These are phyloP conservation scores for Perccottus glenii DNA, from an alignment of 2,113 vertebrate species.

Conservation along the genomic window DNA sequence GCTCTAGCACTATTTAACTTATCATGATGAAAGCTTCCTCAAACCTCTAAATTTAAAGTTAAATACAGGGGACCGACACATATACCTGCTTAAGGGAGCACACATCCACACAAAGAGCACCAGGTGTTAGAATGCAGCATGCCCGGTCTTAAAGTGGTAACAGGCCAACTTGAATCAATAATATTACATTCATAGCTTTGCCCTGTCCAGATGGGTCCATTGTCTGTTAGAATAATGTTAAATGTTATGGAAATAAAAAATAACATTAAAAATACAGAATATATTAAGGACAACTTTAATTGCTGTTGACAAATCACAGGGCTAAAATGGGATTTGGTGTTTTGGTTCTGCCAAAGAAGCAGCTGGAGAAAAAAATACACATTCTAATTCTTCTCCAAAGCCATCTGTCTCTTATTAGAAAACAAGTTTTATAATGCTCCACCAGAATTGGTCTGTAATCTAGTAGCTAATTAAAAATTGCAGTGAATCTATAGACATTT, in stretches of 20 bases:
- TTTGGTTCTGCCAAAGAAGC: conserved; percentile 52
- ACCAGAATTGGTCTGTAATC: conserved; percentile 39
- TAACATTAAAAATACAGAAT: background rate
- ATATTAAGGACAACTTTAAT: conserved; percentile 53
- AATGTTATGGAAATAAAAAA: no score
- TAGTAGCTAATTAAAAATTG: conserved; percentile 36
- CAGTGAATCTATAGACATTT: conserved; percentile 25
- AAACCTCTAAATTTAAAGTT: conserved; percentile 10
- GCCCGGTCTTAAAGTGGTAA: background rate
- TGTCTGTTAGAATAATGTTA: background rate
- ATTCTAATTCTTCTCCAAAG: conserved; percentile 59
- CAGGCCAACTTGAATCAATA: conserved; percentile 11
- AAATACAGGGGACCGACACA: background rate
- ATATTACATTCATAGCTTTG: background rate
- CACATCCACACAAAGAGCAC: conserved; percentile 9
- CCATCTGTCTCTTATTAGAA: conserved; percentile 45
- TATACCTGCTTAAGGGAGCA: conserved; percentile 6
- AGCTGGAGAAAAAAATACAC: conserved; percentile 68
- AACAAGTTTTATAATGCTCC: conserved; percentile 31
- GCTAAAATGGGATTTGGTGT: conserved; percentile 40
- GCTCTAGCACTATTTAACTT: conserved; percentile 12
- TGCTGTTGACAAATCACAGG: conserved; percentile 57
- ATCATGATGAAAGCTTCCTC: conserved; percentile 7
- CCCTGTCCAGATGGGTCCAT: background rate
- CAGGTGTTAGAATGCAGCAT: conserved; percentile 29